Evolutionary conservation across 2,888 invertebrate genomes (phyloP).

Genomic region (Hydrotaea diabolus): DNA sequence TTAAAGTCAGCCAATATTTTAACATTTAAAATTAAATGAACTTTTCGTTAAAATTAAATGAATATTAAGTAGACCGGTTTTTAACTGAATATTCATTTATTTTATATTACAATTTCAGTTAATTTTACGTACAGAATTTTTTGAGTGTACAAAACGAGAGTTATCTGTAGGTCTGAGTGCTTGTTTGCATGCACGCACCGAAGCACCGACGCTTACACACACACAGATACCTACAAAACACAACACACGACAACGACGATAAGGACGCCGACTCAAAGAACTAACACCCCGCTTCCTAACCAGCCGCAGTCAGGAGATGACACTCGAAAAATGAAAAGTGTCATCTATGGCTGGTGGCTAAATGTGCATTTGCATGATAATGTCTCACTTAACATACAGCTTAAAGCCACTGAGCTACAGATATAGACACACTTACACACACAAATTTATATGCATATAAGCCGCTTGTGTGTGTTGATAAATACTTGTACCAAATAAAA

Average conservation of each 20-base stretch:
- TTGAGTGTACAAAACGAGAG: background rate
- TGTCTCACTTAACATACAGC: slow-evolving; percentile 64
- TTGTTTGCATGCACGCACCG: too few species aligned
- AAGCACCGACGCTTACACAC: too few species aligned
- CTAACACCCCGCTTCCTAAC: background rate
- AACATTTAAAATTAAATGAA: too few species aligned
- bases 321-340: slow-evolving; percentile 13
- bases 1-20: too few species aligned
- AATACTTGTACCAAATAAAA: background rate
- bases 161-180: background rate
- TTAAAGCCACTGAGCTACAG: slow-evolving; percentile 7
- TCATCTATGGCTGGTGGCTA: slow-evolving; percentile 62
- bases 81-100: too few species aligned
- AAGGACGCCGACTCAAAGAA: background rate
- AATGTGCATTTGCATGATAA: slow-evolving; percentile 62
- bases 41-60: too few species aligned
- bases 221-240: background rate
- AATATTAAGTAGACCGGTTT: too few species aligned
- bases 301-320: background rate
- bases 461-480: background rate
- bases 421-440: background rate
- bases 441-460: background rate
- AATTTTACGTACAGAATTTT: too few species aligned
- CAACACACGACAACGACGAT: background rate
- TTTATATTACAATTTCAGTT: too few species aligned